Evolutionary conservation across 2,113 vertebrate species (phyloP).

Genomic region (Corvus cornix): DNA sequence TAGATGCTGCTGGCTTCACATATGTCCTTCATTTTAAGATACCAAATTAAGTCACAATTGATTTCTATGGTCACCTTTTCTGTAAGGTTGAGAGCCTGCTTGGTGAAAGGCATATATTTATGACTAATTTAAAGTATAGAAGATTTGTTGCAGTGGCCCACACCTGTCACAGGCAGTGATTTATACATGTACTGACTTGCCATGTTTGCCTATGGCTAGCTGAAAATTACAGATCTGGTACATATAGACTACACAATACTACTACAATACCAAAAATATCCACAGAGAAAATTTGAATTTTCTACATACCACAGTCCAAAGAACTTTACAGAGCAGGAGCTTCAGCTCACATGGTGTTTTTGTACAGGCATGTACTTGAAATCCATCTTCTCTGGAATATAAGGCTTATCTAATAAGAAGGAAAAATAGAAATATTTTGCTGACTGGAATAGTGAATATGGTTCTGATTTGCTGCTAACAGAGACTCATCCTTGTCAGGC

Average conservation of each 20-base stretch:
- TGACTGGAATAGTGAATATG: not conserved
- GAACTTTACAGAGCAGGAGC: not conserved
- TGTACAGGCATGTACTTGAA: not conserved
- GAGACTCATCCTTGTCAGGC: not conserved
- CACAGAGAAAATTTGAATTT: not conserved
- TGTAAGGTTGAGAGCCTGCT: not conserved
- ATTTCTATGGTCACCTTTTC: slow-evolving; percentile 13
- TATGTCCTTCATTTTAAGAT: slow-evolving; percentile 54
- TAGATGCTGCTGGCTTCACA: not conserved
- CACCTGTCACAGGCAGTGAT: slow-evolving; percentile 27
- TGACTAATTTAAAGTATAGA: slow-evolving; percentile 28
- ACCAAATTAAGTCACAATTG: slow-evolving; percentile 31
- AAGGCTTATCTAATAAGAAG: not conserved
- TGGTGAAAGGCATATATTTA: slow-evolving; percentile 20
- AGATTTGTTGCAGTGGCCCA: slow-evolving; percentile 39
- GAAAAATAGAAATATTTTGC: not conserved
- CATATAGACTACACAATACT: not conserved
- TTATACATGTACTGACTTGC: slow-evolving; percentile 12
- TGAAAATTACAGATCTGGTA: slow-evolving; percentile 46
- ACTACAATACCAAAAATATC: not conserved
- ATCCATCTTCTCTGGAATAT: not conserved
- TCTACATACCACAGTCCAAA: slow-evolving; percentile 19
- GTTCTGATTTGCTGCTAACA: not conserved
- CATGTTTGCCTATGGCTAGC: slow-evolving; percentile 35
- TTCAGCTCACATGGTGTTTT: not conserved